Percentiles rank a stretch among this genome's conserved stretches.
Evolutionary conservation across 2,797 vertebrate genomes (phyloP).

Genomic region (Octomys mimax): DNA sequence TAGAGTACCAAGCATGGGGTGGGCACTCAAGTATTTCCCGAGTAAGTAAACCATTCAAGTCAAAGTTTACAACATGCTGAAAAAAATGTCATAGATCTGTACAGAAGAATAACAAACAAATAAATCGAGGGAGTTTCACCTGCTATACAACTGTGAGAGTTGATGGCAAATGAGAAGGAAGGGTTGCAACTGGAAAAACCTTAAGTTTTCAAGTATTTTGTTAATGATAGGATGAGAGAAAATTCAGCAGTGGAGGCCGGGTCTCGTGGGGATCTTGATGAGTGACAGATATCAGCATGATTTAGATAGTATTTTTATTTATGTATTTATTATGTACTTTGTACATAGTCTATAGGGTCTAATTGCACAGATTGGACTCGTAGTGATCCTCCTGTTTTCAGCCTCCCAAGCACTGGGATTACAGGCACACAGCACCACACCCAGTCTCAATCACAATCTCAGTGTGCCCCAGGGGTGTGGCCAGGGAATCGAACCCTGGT

Average conservation of each 20-base stretch:
- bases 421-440: too few species aligned
- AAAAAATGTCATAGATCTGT: not conserved
- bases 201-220: slow-evolving; percentile 33
- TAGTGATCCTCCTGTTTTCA: too few species aligned
- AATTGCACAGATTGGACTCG: too few species aligned
- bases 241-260: slow-evolving; percentile 13
- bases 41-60: slow-evolving; percentile 12
- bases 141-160: not conserved
- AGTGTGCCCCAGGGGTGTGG: too few species aligned
- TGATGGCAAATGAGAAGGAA: slow-evolving; percentile 1
- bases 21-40: not conserved
- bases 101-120: not conserved
- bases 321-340: too few species aligned
- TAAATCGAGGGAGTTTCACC: not conserved
- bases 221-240: slow-evolving; percentile 31
- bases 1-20: not conserved
- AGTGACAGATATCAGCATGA: not conserved
- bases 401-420: too few species aligned
- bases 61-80: slow-evolving; percentile 36
- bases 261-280: slow-evolving; percentile 47
- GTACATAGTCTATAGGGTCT: too few species aligned
- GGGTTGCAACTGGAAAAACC: not conserved
- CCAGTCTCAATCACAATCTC: too few species aligned
- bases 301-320: too few species aligned
- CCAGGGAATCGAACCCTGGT: too few species aligned